Evolutionary conservation across 2,888 invertebrate species (phyloP).

Genomic region (Plebejus argus): DNA sequence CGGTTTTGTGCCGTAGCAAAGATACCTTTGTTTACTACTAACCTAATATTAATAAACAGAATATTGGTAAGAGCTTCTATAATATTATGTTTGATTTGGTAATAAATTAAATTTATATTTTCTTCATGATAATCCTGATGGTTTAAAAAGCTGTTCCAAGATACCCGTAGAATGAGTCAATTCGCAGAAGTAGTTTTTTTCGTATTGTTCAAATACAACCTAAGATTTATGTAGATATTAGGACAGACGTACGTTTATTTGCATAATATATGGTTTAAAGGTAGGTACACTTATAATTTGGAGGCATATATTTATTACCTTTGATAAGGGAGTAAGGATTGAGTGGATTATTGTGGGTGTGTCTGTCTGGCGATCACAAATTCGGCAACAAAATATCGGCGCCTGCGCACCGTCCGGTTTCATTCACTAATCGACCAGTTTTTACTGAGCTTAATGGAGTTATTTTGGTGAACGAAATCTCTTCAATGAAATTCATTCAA

Average conservation of each 20-base stretch:
- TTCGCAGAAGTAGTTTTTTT: not conserved
- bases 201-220: not conserved
- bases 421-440: not conserved
- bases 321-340: not conserved
- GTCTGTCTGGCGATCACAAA: not conserved
- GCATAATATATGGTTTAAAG: not conserved
- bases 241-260: not conserved
- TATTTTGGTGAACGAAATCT: not conserved
- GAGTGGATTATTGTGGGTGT: not conserved
- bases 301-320: not conserved
- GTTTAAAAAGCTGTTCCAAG: not conserved
- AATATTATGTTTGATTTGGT: no score
- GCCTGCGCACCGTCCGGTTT: not conserved
- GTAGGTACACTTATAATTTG: not conserved
- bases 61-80: no score
- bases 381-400: not conserved
- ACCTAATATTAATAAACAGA: no score
- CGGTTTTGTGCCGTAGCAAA: no score
- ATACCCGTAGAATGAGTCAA: not conserved
- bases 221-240: not conserved
- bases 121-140: no score
- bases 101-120: no score
- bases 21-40: no score
- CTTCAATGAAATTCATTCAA: conserved; percentile 4
- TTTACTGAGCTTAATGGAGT: not conserved